Base-by-base conservation (phyloP, 2,113 vertebrate species). In the Amphilophus citrinellus region DNA sequence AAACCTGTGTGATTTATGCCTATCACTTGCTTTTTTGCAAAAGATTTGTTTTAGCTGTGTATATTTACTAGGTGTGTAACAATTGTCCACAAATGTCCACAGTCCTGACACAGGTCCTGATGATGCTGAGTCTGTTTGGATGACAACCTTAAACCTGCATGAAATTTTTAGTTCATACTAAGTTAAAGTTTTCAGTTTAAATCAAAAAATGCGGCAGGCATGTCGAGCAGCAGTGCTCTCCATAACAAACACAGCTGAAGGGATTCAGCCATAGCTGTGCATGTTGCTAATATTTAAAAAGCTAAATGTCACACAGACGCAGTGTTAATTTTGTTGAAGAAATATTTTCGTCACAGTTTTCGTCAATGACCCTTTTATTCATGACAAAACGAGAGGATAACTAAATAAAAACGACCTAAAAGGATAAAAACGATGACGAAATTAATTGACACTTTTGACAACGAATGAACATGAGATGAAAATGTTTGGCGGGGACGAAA, bases 1-100 rank as follows among this genome's bases (percentile, higher is more conserved):
- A 42, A 42, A 42, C 10, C 1, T 0, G 15, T 18, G 42, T 18
- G 44, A 71, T 50, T 71, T 6, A 71, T 9, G 0, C 42, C 24
- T 27, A 71, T 8, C 42, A 30, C 15, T 44, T 44, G 37, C 63
- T 17, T 50, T 50, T 53, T 71, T 53, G 17, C 32, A 71, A 71
- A 0, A 71, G 66, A 30, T 50, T 53, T 50, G 22, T 50, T 50
- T 20, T 13, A 20, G 65, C 50, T 50, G 65, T 71, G 42, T 17
- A 30, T 71, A 50, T 50, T 71, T 71, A 50, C 5, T 50, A 50
- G 17, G 15, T 71, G 62, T 42, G n/a, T 66, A 66, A 63, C 35
- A 42, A 7, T 22, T 42, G 62, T 22, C 35, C 8, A 47, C 15
- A 42, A 7, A 39, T 42, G 62, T 22, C 35, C 8, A 47, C 15